Base-by-base conservation (phyloP, 2,888 invertebrate species). In the Leucophora obtusa region DNA sequence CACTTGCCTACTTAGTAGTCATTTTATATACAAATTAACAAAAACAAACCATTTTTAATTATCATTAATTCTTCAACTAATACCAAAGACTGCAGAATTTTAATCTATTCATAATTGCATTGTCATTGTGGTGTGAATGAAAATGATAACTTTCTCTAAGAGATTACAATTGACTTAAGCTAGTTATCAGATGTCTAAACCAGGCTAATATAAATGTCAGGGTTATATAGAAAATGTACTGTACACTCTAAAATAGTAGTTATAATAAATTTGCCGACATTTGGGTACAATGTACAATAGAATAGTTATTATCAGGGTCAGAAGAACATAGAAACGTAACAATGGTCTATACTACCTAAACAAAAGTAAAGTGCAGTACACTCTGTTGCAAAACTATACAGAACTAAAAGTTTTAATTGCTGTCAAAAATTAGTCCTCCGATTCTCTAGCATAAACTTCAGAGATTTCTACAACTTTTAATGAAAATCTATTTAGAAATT, bases 261-360 rank as follows among this genome's bases (percentile, higher is more conserved):
- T 65, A 65, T 53, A 71, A 71, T 77, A 66, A 77, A 77, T 77
- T 71, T 71, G 47, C 77, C 60, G 71, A 65, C 70, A 77, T 65
- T 65, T 76, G 11, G 53, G 58, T 51, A 28, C 58, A 51, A 24
- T 58, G 21, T 35, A 47, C 38, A 38, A 28, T 28, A 28, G 28
- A 4, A 28, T 18, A 21, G 71, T 71, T 62, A 65, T 66, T 65
- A 77, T 77, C 76, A 65, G 59, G 59, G 70, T 70, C 59, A 66
- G 47, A 54, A 18, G 9, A 58, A 33, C 9, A 33, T 28, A 28
- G 56, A 33, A n/a, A n/a, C 35, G 51, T 38, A 65, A 70, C 76
- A 70, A 65, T 21, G 28, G 56, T 50, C 51, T 59, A 35, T 69
- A 38, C 0, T 38, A 38, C 38, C 38, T 38, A 63, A 2, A 56